A percentile compares a stretch with the other conserved stretches of the same genome.
These are phyloP conservation scores for Tetragonisca angustula DNA, from an alignment of 2,888 invertebrate species.

Conservation along the genomic window DNA sequence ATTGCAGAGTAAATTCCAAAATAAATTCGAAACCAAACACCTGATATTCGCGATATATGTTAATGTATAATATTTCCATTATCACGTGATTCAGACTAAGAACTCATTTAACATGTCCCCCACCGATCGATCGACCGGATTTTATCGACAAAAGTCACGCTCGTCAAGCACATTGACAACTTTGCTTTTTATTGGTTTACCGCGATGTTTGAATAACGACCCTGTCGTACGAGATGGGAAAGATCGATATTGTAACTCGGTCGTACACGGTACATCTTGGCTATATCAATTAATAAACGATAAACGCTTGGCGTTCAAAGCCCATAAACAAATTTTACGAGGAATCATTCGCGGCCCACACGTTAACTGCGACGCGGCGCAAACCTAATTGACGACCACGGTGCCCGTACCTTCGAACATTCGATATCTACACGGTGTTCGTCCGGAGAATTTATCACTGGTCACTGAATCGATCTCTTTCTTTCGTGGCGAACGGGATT, in stretches of 20 bases:
- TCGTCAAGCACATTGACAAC: not conserved
- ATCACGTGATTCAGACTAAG: not conserved
- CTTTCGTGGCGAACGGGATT: not conserved
- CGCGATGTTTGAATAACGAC: conserved; percentile 34
- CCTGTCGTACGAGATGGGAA: conserved; percentile 22
- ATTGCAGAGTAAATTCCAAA: not conserved
- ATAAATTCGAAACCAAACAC: not conserved
- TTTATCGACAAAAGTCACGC: not conserved
- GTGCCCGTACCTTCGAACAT: conserved; percentile 1
- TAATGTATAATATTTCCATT: not conserved
- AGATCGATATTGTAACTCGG: conserved; percentile 46
- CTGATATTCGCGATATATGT: not conserved
- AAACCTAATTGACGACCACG: conserved; percentile 36
- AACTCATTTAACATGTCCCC: not conserved
- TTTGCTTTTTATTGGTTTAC: conserved; percentile 6
- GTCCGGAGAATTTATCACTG: conserved; percentile 34
- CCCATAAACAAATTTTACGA: conserved; percentile 70
- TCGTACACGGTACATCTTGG: conserved; percentile 36
- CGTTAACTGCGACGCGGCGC: conserved; percentile 26
- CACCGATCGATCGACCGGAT: not conserved
- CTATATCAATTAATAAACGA: conserved; percentile 72
- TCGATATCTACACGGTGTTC: conserved; percentile 23
- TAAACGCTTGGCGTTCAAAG: conserved; percentile 49
- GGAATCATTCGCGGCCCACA: conserved; percentile 65
- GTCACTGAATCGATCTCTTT: not conserved